A percentile compares a stretch with the other conserved stretches of the same genome.
These are phyloP conservation scores for Caradrina kadenii DNA, from an alignment of 2,888 invertebrate species.

Conservation along the genomic window DNA sequence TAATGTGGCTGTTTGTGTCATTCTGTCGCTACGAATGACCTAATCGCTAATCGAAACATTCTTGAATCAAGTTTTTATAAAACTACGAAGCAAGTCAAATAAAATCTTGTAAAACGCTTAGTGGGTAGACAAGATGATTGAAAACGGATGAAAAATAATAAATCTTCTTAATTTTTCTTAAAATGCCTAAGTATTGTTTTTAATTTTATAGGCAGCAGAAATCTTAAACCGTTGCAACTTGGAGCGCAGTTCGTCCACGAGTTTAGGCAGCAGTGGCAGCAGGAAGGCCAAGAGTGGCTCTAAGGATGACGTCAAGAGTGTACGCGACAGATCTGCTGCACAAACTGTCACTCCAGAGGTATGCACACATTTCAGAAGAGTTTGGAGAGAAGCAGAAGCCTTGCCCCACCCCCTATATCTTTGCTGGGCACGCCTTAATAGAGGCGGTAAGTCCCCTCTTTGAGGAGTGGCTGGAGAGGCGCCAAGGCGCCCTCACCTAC, in stretches of 20 bases:
- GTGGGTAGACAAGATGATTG: too few species aligned
- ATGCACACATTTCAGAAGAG: constrained; percentile 17
- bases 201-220: constrained; percentile 91
- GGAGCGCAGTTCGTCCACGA: constrained; percentile 88
- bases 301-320: constrained; percentile 78
- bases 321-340: constrained; percentile 70
- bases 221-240: constrained; percentile 91
- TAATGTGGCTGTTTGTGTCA: background rate
- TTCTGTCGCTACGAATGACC: background rate
- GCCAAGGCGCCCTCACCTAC: too few species aligned
- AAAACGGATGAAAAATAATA: too few species aligned
- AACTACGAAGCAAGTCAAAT: background rate
- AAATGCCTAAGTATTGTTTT: background rate
- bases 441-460: too few species aligned
- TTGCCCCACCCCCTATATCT: too few species aligned
- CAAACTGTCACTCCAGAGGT: constrained; percentile 89
- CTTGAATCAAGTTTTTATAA: background rate
- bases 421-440: too few species aligned
- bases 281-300: constrained; percentile 75
- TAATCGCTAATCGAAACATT: background rate
- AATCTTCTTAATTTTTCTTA: background rate
- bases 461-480: too few species aligned
- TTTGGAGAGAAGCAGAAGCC: background rate
- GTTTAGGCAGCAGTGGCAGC: constrained; percentile 86
- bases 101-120: too few species aligned